These are phyloP conservation scores for Arbacia lixula DNA, from an alignment of 53 echinoderm and acorn worm genomes.

Conservation along the genomic window DNA sequence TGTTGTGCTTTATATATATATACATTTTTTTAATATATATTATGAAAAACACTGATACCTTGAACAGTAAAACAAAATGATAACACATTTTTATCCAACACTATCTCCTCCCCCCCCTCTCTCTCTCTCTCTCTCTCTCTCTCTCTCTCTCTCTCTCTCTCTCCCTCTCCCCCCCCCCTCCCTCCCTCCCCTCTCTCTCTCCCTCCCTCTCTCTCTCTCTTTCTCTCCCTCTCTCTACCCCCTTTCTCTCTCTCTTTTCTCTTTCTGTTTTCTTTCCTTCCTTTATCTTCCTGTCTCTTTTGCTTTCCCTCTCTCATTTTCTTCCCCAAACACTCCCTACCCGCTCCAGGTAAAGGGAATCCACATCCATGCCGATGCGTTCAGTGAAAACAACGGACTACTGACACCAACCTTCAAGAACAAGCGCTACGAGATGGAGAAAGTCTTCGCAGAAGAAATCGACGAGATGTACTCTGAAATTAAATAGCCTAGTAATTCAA, in stretches of 20 bases:
- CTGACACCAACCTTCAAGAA: constrained; percentile 91
- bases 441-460: constrained; percentile 70
- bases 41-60: no score
- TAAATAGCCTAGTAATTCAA: no score
- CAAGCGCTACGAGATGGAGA: constrained; percentile 66
- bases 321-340: background rate
- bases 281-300: background rate
- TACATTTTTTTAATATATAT: no score
- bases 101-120: background rate
- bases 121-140: background rate
- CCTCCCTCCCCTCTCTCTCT: background rate
- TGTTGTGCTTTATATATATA: no score
- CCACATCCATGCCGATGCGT: constrained; percentile 67
- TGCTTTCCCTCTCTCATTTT: background rate
- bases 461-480: constrained; percentile 61
- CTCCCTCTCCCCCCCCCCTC: background rate
- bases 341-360: constrained; percentile 76
- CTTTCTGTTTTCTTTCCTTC: background rate
- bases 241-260: background rate
- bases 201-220: background rate
- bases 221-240: background rate
- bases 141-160: background rate
- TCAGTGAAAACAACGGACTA: constrained; percentile 76
- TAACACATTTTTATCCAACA: no score
- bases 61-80: no score